phyloP scores from a whole-genome alignment of 2,888 invertebrate species.

The Tromatobia lineatoria region DNA sequence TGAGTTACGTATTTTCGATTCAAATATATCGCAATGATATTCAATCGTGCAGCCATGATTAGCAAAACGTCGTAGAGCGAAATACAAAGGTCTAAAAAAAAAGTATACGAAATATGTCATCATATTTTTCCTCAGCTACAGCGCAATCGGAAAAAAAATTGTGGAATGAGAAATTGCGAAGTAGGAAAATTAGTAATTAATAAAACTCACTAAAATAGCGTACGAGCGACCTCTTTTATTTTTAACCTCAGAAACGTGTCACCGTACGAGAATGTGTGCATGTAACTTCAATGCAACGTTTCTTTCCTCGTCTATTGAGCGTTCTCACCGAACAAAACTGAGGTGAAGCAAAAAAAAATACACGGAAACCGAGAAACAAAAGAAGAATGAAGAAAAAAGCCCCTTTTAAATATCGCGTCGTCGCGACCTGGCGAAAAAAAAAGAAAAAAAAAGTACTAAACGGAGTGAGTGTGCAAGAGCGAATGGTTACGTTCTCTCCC shows the following conservation, averaged over 20 bases:
- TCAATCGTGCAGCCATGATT: background rate
- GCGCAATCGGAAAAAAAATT: too few species aligned
- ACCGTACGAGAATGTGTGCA: background rate
- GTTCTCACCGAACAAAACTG: background rate
- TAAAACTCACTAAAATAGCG: background rate
- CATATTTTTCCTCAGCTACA: too few species aligned
- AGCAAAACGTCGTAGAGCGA: background rate
- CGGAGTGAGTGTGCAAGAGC: slow-evolving; percentile 43
- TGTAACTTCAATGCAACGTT: background rate
- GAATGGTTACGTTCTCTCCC: slow-evolving; percentile 48
- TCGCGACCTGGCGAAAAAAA: slow-evolving; percentile 32
- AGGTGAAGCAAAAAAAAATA: slow-evolving; percentile 11
- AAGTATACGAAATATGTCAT: too few species aligned
- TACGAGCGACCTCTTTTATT: background rate
- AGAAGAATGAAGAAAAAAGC: slow-evolving; percentile 9
- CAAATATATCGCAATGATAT: background rate
- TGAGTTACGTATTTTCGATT: too few species aligned
- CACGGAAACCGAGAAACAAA: slow-evolving; percentile 10
- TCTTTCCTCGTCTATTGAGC: background rate
- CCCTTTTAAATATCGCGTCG: slow-evolving; percentile 44
- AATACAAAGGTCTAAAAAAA: background rate
- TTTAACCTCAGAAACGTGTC: background rate
- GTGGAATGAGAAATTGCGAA: too few species aligned
- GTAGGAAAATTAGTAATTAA: background rate
- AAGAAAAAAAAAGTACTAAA: slow-evolving; percentile 35